A percentile compares a stretch with the other conserved stretches of the same genome.
These are phyloP conservation scores for Caenorhabditis brenneri DNA, from an alignment of 1,140 invertebrate genomes.

Conservation along the genomic window DNA sequence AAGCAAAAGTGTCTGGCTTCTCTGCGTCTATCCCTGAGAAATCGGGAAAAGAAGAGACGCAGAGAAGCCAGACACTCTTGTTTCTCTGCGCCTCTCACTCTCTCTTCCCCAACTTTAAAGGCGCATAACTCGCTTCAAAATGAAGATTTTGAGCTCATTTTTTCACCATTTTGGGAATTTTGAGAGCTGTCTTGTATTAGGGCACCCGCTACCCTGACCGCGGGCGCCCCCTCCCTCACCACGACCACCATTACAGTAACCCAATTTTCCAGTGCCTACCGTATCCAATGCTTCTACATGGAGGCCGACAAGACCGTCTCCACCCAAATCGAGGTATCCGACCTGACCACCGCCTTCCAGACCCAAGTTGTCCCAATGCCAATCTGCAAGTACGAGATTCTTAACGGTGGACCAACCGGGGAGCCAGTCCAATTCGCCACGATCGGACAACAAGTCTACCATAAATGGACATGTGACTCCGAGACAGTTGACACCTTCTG, in stretches of 20 bases:
- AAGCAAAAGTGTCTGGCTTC: too few species aligned
- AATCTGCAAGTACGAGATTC: constrained; percentile 59
- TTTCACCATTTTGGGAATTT: too few species aligned
- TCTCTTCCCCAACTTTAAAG: too few species aligned
- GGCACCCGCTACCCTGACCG: too few species aligned
- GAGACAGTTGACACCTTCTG: constrained; percentile 61
- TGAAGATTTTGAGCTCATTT: too few species aligned
- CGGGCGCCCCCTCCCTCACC: neutral
- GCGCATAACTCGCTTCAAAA: too few species aligned
- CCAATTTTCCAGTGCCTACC: constrained; percentile 57
- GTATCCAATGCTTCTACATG: constrained; percentile 63
- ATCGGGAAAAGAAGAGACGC: too few species aligned
- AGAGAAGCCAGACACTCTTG: too few species aligned
- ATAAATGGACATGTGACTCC: constrained; percentile 61
- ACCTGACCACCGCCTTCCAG: constrained; percentile 60
- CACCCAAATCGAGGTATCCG: constrained; percentile 58
- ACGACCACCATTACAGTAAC: neutral
- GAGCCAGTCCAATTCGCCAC: constrained; percentile 57
- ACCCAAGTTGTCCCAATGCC: constrained; percentile 61
- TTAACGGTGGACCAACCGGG: constrained; percentile 59
- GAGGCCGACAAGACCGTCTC: constrained; percentile 61
- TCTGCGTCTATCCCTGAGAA: too few species aligned
- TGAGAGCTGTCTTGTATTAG: too few species aligned
- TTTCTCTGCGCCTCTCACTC: too few species aligned
- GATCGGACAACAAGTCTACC: constrained; percentile 60